phyloP scores from a whole-genome alignment of 2,797 vertebrate species.

The Myotis myotis region DNA sequence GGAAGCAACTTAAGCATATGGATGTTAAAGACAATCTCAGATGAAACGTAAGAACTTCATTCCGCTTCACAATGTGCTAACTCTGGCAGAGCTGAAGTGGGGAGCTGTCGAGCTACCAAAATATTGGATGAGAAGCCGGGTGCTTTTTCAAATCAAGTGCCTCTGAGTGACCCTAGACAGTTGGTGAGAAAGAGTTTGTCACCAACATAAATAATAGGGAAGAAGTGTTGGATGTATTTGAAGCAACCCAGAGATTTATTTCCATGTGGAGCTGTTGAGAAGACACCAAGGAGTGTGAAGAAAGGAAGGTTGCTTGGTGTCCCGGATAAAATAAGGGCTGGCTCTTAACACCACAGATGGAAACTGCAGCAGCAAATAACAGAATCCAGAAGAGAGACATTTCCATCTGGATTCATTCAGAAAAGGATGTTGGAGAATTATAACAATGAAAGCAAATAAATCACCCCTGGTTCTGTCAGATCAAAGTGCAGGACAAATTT shows the following conservation, averaged over 20 bases:
- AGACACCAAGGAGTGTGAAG: background rate
- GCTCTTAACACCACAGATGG: background rate
- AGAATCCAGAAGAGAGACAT: background rate
- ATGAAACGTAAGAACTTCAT: background rate
- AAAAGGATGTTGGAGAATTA: background rate
- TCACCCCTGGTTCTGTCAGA: background rate
- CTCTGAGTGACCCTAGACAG: constrained; percentile 24
- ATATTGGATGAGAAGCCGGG: background rate
- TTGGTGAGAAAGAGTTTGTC: constrained; percentile 56
- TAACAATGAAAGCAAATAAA: background rate
- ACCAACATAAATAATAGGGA: constrained; percentile 36
- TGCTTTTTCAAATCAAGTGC: constrained; percentile 40
- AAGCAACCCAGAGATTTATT: constrained; percentile 13
- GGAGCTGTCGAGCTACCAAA: background rate
- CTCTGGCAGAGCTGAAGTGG: background rate
- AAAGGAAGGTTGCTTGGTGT: background rate
- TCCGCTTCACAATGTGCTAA: background rate
- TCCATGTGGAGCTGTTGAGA: background rate
- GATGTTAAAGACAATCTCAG: background rate
- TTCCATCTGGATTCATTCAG: background rate
- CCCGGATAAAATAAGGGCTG: background rate
- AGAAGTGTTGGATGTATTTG: background rate
- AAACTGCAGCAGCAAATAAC: background rate
- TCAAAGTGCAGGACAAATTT: background rate
- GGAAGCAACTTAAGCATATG: background rate